These are phyloP conservation scores for Steatocranus sp. DNA, from an alignment of 2,797 vertebrate species.

Conservation along the genomic window DNA sequence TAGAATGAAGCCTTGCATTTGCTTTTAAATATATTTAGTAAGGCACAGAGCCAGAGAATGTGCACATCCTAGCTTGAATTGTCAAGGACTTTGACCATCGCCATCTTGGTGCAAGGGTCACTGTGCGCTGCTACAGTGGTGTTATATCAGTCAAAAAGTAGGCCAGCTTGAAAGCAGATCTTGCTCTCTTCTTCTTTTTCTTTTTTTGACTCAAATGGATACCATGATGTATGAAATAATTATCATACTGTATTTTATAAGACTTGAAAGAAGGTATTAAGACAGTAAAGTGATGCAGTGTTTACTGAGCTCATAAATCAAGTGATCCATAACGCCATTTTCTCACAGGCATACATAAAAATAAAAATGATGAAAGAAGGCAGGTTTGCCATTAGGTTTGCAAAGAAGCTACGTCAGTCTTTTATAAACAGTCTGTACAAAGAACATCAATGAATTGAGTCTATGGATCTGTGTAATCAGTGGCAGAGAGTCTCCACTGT, in stretches of 20 bases:
- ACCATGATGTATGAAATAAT: background rate
- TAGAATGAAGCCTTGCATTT: background rate
- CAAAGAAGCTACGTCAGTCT: background rate
- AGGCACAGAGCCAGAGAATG: background rate
- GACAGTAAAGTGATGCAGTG: background rate
- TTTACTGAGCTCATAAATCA: background rate
- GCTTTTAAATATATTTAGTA: background rate
- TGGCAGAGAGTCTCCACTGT: background rate
- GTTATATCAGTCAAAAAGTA: background rate
- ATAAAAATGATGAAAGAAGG: background rate
- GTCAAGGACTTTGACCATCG: background rate
- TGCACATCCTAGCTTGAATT: background rate
- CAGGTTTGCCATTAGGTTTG: background rate
- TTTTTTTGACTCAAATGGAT: background rate
- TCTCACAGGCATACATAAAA: background rate
- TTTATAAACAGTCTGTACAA: background rate
- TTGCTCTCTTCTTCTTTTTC: background rate
- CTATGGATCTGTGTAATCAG: background rate
- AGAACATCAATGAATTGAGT: background rate
- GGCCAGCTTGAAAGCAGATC: background rate
- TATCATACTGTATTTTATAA: background rate
- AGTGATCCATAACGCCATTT: background rate
- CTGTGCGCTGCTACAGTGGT: background rate
- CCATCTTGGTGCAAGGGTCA: background rate
- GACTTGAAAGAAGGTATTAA: background rate